Evolutionary conservation across 1,140 invertebrate genomes (phyloP), one percentile per base, ranked within the genome.

Genomic region (Ceratosolen fusciceps): DNA sequence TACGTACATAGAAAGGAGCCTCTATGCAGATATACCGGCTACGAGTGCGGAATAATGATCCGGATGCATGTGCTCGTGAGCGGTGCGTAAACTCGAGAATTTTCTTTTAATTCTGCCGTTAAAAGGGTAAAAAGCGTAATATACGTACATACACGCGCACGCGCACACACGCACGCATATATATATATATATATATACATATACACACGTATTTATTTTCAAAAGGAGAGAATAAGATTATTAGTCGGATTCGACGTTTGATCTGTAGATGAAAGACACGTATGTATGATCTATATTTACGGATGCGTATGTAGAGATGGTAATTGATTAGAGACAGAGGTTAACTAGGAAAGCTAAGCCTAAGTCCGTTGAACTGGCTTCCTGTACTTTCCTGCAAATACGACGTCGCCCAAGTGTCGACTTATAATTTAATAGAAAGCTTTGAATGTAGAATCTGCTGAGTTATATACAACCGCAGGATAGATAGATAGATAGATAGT

Each of bases 391-490:
- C 31, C 75, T 79, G 84, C 81, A 83, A 84, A 81, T 82, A 83
- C 84, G 83, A 83, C 84, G 83, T 86, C 86, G 86, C 84, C 84
- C 86, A 83, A 86, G 86, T 86, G 85, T 87, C 85, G 86, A 87
- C 86, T 87, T 87, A 87, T 87, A 87, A 87, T 87, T 87, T 84
- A 84, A 87, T 87, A 86, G 86, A 87, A 83, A 83, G 67, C 84
- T 74, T 12, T 58, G 70, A 47, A 37, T 72, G 54, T 72, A 49
- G 52, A 34, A 19, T 29, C 21, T 21, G n/a, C 19, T 21, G 1
- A 16, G 24, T 19, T 37, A 68, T 29, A 54, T 2, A 37, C 60
- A 54, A 2, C 21, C 24, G 9, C 26, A 31, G n/a, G 14, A n/a
- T n/a, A n/a, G n/a, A n/a, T n/a, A n/a, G n/a, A n/a, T n/a, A n/a